Evolutionary conservation across 2,797 vertebrate species (phyloP), one percentile per base, ranked within the genome.

Genomic region (Vireo griseus): DNA sequence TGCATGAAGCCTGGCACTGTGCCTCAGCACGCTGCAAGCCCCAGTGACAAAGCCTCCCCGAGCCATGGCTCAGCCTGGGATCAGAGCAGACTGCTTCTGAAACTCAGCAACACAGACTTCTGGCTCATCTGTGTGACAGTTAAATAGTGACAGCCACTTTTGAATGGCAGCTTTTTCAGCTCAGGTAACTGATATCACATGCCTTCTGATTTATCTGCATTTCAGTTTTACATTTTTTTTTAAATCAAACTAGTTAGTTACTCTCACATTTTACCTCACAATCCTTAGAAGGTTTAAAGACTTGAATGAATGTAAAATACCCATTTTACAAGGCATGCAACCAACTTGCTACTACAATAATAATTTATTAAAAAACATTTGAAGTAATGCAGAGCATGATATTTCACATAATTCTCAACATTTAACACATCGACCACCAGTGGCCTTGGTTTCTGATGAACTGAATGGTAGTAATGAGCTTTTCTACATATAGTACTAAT

Each of bases 61-160:
- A 18, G 37, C 8, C n/a, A 25, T 1, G 1, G 15, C 26, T 73
- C 31, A 13, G 11, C 1, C 21, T 1, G 6, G 18, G 39, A 19
- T 17, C 44, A 62, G 15, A 77, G 48, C 75, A 63, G 17, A 40
- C 16, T 14, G 1, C 15, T 20, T 16, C 8, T 26, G 35, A 58
- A 79, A 82, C 31, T 66, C 13, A 11, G 5, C 74, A 72, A 12
- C 37, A 26, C 3, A 35, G 22, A 24, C 47, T 66, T 31, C 16
- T 21, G 22, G 8, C 26, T 69, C 47, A 65, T 5, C 29, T 40
- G 20, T 26, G 37, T 51, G 19, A 31, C 28, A 59, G 6, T 24
- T 33, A 35, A 50, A 67, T 31, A 25, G 0, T 37, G 21, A 42
- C 8, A 71, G 45, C 9, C 7, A 16, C 22, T 59, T 79, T 0